Percentiles rank a stretch among this genome's conserved stretches.
Evolutionary conservation across 2,797 vertebrate species (phyloP).

Genomic region (Eutrigla gurnardus): DNA sequence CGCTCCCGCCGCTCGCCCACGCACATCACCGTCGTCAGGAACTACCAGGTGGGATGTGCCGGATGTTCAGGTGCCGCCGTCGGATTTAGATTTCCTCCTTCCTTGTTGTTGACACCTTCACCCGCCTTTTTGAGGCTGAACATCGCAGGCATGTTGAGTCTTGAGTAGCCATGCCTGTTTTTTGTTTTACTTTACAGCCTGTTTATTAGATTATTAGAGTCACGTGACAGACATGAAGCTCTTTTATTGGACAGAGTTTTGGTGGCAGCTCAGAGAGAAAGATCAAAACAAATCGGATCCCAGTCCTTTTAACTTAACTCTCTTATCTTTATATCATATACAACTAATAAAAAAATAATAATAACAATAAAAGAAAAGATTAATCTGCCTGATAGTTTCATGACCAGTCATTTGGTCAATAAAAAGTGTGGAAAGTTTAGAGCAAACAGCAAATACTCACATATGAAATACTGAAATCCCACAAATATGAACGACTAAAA

Average conservation of each 20-base stretch:
- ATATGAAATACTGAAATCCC: background rate
- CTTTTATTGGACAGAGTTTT: conserved; percentile 4
- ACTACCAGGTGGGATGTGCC: conserved; percentile 83
- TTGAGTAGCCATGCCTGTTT: conserved; percentile 24
- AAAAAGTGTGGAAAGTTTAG: background rate
- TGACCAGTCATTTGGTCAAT: background rate
- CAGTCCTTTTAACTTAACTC: background rate
- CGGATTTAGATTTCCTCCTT: background rate
- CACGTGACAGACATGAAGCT: background rate
- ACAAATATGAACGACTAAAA: background rate
- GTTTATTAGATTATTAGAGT: background rate
- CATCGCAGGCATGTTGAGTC: conserved; percentile 10
- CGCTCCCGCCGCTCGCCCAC: conserved; percentile 75
- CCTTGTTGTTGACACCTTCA: background rate
- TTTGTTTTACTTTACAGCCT: background rate
- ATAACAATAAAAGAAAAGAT: background rate
- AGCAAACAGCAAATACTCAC: background rate
- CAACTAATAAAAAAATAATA: background rate
- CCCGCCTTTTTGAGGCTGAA: background rate
- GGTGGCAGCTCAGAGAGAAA: background rate
- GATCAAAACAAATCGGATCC: conserved; percentile 15
- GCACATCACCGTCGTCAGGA: conserved; percentile 88
- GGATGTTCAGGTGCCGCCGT: background rate
- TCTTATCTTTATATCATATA: background rate
- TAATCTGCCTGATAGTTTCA: background rate